Base-by-base conservation (phyloP, 1,140 invertebrate species). In the Helicoverpa armigera region DNA sequence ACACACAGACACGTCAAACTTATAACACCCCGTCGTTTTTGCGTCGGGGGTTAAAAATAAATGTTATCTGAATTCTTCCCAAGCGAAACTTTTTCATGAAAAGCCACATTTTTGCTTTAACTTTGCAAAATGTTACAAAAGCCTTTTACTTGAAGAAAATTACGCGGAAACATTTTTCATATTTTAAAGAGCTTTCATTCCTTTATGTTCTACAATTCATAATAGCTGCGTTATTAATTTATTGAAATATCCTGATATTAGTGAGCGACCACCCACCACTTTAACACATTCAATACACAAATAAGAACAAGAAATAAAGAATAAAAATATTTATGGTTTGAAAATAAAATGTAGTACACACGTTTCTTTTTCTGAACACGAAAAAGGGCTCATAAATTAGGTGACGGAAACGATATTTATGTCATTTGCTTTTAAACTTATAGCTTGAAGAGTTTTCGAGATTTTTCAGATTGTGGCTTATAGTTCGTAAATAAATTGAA, bases 351-450 rank as follows among this genome's bases (percentile, higher is more conserved):
- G 56, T 48, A 4, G 14, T 13, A 69, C 67, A 70, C 35, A 11
- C 50, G 43, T 51, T 63, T 76, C 43, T 51, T 50, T 51, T 13
- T 14, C 5, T 53, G 35, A 29, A 74, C 54, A 58, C 65, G 14
- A 43, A 63, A 51, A 76, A 51, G 73, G 35, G 48, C 29, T 51
- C 18, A 63, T 61, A 76, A 76, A 76, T 61, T 48, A 51, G 56
- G 18, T 11, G 43, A 63, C 73, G 58, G 73, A 76, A 76, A 76
- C 63, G 13, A 63, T 63, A 76, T 76, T 63, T 76, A 63, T 63
- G 73, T 61, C 43, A 53, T 29, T 63, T 13, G 31, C 13, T 56
- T 31, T 63, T 18, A 18, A 69, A 58, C n/a, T 16, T 18, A 10
- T 43, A 9, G 56, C 16, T 58, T 58, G n/a, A 10, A 58, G 18